Evolutionary conservation across 1,140 invertebrate genomes (phyloP).

Genomic region (Pseudoatta argentina): DNA sequence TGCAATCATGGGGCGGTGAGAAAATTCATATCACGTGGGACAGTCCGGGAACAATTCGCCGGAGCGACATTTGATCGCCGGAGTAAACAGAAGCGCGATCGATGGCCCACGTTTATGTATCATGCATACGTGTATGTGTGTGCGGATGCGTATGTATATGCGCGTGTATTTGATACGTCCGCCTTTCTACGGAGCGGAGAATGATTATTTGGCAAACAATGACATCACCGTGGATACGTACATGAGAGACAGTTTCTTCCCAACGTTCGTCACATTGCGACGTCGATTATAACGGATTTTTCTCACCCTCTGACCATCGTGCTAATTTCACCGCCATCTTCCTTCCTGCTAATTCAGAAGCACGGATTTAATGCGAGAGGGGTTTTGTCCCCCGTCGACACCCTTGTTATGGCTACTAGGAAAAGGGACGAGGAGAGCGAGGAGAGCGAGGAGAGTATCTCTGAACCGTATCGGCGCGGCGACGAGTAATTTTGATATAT

Average conservation of each 20-base stretch:
- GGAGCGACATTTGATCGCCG: constrained; percentile 74
- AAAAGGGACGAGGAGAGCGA: background rate
- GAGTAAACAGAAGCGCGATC: constrained; percentile 69
- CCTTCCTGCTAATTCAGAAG: constrained; percentile 10
- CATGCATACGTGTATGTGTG: background rate
- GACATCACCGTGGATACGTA: constrained; percentile 55
- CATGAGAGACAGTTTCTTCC: constrained; percentile 18
- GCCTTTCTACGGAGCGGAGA: background rate
- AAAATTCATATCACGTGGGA: constrained; percentile 74
- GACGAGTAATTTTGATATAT: constrained; percentile 83
- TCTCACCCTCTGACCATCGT: background rate
- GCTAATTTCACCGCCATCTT: constrained; percentile 41
- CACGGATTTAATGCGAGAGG: constrained; percentile 44
- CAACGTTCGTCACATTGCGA: constrained; percentile 15
- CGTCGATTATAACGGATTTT: background rate
- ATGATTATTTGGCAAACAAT: constrained; percentile 66
- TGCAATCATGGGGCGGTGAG: constrained; percentile 41
- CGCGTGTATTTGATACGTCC: constrained; percentile 35
- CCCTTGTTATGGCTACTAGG: background rate
- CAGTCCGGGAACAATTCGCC: constrained; percentile 64
- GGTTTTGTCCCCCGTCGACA: constrained; percentile 11
- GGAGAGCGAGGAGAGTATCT: background rate
- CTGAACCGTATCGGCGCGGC: constrained; percentile 27
- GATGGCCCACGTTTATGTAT: constrained; percentile 42
- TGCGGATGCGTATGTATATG: background rate